Conservation (phyloP, 1,140 invertebrate genomes). For the Leptinotarsa texana region DNA sequence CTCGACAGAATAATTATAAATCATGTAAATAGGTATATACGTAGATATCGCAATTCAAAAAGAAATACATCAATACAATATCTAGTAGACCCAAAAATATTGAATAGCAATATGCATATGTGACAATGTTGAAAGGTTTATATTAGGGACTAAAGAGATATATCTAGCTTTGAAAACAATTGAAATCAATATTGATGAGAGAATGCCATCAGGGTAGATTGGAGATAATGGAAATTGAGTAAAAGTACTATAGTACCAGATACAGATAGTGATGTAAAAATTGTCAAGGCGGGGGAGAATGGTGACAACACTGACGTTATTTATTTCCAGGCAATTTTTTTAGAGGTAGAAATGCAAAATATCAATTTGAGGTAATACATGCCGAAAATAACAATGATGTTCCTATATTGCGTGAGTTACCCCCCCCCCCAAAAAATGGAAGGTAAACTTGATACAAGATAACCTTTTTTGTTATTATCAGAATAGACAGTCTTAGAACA, state of each 20-base stretch:
- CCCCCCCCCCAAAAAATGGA: not conserved
- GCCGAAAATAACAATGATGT: not conserved
- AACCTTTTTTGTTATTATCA: no score
- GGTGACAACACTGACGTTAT: not conserved
- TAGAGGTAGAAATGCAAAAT: not conserved
- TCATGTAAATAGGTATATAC: no score
- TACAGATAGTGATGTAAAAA: slow-evolving; percentile 8
- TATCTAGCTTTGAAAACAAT: not conserved
- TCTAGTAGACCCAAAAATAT: slow-evolving; percentile 6
- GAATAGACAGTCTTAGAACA: no score
- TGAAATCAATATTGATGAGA: not conserved
- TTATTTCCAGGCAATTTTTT: slow-evolving; percentile 8
- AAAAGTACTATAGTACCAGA: not conserved
- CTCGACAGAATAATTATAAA: not conserved
- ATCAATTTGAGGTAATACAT: slow-evolving; percentile 5
- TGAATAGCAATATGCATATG: slow-evolving; percentile 1
- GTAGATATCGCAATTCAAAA: not conserved
- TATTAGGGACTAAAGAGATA: not conserved
- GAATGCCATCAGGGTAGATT: not conserved
- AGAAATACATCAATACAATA: slow-evolving; percentile 4
- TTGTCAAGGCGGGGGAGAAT: not conserved
- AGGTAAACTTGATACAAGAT: no score
- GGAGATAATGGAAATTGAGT: not conserved
- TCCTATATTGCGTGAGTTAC: not conserved
- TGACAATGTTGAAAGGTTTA: not conserved